phyloP scores from a whole-genome alignment of 2,113 vertebrate species.

The Neolamprologus ventralis region DNA sequence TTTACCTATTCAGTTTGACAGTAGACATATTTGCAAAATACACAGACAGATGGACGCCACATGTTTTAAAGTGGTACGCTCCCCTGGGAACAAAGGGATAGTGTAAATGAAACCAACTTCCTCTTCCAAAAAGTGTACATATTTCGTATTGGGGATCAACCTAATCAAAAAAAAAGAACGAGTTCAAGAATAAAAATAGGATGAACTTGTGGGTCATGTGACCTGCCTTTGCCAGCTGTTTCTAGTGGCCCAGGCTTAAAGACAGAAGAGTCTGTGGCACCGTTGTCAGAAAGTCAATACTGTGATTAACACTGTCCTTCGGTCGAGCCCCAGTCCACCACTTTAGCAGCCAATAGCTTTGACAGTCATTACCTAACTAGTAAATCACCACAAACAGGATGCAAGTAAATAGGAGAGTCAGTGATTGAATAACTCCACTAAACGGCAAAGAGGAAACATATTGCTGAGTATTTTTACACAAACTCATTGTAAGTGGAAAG shows the following conservation, averaged over 20 bases:
- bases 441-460: constrained; percentile 22
- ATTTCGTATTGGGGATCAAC: not conserved
- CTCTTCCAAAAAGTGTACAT: not conserved
- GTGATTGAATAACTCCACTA: constrained; percentile 18
- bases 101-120: not conserved
- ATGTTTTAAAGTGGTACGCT: not conserved
- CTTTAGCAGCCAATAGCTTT: constrained; percentile 73
- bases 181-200: not conserved
- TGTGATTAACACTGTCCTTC: constrained; percentile 58
- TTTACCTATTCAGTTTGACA: not conserved
- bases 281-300: constrained; percentile 74
- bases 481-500: constrained; percentile 35
- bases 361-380: constrained; percentile 81
- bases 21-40: not conserved
- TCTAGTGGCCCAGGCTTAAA: constrained; percentile 29
- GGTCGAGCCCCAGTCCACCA: constrained; percentile 68
- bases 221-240: not conserved
- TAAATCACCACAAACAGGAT: constrained; percentile 71
- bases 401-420: constrained; percentile 29
- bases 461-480: constrained; percentile 26
- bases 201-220: not conserved
- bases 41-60: constrained; percentile 10
- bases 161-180: not conserved
- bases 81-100: not conserved
- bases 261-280: constrained; percentile 68